Evolutionary conservation across 2,797 vertebrate species (phyloP), one percentile per base, ranked within the genome.

Genomic region (Columba guinea): DNA sequence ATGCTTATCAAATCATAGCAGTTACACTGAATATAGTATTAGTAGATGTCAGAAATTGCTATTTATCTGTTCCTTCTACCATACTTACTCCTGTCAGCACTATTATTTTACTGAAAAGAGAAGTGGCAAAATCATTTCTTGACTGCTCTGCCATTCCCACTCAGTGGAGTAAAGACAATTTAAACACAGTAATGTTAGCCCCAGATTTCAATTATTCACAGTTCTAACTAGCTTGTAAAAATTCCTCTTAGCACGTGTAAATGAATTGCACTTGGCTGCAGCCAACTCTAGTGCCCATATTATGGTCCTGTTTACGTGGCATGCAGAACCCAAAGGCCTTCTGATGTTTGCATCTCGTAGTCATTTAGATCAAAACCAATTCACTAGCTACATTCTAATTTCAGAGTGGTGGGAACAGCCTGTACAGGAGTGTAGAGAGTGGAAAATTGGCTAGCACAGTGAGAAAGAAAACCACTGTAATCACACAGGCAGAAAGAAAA

Each of bases 191-290:
- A 77, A 77, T 5, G 6, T 58, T 75, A 76, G n/a, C 44, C 41
- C 24, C 34, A 53, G 73, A 44, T 89, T 79, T 90, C 55, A 94
- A 11, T 81, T 93, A 65, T 15, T 89, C 51, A 44, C n/a, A 18
- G 10, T 78, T 91, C 30, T 12, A 92, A 73, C 52, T 52, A 67
- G 46, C 56, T 84, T 89, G 58, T 89, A 90, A 95, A 92, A 95
- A 77, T 68, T 87, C 32, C 59, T 69, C 37, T n/a, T 90, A 82
- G 63, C 84, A 41, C 19, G 15, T 77, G 58, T 68, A 85, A 93
- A 87, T 91, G 44, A 81, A n/a, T 4, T 67, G 63, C 63, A 39
- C 27, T 52, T 1, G 7, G 76, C 73, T 75, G 64, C 71, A 68
- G 53, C 60, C 60, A 73, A 2, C 39, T 63, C 39, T 10, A 67